Conservation (phyloP, 2,888 invertebrate genomes). For the Mayetiola destructor region DNA sequence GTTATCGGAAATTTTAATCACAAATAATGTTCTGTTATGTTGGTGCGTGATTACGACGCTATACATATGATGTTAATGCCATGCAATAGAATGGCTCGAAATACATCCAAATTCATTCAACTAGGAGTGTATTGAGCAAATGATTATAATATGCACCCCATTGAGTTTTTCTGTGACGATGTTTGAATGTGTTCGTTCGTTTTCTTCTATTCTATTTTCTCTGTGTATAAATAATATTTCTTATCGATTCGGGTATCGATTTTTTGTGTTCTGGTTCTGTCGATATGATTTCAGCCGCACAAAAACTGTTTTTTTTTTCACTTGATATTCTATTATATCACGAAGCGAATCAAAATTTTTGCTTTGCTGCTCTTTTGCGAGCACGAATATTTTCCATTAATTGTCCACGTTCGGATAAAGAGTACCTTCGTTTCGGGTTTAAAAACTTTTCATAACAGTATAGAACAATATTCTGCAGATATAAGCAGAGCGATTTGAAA, state of each 20-base stretch:
- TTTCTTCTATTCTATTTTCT: too few species aligned
- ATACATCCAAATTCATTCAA: background rate
- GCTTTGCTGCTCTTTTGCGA: background rate
- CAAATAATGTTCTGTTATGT: background rate
- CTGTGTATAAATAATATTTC: too few species aligned
- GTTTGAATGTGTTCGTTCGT: too few species aligned
- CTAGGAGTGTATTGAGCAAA: background rate
- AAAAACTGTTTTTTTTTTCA: background rate
- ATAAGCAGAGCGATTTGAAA: constrained; percentile 34
- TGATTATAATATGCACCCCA: constrained; percentile 8
- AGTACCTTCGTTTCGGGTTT: constrained; percentile 23
- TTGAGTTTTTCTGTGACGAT: too few species aligned
- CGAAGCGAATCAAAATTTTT: too few species aligned
- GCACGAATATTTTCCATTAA: constrained; percentile 14
- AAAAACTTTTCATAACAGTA: constrained; percentile 33
- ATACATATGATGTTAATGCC: constrained; percentile 2
- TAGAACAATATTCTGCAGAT: constrained; percentile 32
- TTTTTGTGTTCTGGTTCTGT: too few species aligned
- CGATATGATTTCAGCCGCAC: too few species aligned
- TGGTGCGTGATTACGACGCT: background rate
- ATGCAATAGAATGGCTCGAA: background rate
- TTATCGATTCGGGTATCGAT: too few species aligned
- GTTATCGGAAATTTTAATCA: background rate
- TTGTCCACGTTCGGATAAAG: constrained; percentile 11
- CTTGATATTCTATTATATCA: too few species aligned